Base-by-base conservation (phyloP, 2,888 invertebrate genomes). In the Macroteleia sp. region DNA sequence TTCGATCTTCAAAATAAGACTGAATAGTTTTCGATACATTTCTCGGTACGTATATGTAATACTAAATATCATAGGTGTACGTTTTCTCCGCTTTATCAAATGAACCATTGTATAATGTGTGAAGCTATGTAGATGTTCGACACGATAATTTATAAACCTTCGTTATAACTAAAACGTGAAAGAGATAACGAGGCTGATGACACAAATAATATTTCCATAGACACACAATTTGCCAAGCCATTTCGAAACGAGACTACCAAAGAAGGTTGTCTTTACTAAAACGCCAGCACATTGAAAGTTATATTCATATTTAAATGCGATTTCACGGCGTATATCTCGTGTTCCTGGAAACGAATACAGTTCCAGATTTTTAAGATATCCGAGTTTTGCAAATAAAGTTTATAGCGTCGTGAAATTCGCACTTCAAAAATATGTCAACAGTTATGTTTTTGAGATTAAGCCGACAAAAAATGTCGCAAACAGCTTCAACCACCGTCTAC, bases 391-490 rank as follows among this genome's bases (percentile, higher is more conserved):
- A 28, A 48, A 61, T 61, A 28, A 36, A 36, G 34, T 36, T 61
- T 36, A 61, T 36, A 20, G 59, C 59, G 34, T 39, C 62, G 41
- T 50, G 50, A 62, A 62, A 41, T 62, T 62, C 62, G 50, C 39
- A 62, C 50, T 50, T 50, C 41, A 41, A 50, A 61, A 39, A 50
- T 62, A 62, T 41, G 39, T 69, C 56, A 41, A 41, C 39, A 46
- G 39, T 57, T 56, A 19, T 48, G 44, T 32, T 50, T 50, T 50
- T 14, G n/a, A 19, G 32, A 50, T 28, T 50, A n/a, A 30, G 48
- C 48, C 48, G 67, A 28, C 44, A 57, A 59, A 67, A 69, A 69
- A 56, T 69, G 69, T 56, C 57, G 39, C 44, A 46, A 39, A 28
- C 39, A 14, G 22, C 44, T 36, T 19, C 46, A 17, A 14, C n/a